Evolutionary conservation across 1,140 invertebrate genomes (phyloP).

Genomic region (Procambarus virginalis): DNA sequence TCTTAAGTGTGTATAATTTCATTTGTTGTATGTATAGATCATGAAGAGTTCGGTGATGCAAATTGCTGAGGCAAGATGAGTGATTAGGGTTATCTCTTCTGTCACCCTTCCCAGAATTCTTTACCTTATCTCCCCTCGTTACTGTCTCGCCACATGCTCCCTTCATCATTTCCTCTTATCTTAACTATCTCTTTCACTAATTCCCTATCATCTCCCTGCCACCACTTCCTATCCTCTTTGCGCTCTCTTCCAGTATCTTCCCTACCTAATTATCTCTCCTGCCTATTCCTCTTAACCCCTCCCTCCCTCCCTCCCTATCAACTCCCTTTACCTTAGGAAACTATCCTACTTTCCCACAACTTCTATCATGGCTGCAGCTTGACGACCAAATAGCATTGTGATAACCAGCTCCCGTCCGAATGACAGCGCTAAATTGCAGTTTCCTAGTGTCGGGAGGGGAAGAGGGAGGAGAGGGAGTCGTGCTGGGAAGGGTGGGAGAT

Average conservation of each 20-base stretch:
- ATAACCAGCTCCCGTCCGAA: conserved; percentile 26
- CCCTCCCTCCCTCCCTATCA: not conserved
- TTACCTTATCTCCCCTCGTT: not conserved
- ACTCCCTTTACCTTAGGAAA: not conserved
- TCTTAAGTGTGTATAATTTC: not conserved
- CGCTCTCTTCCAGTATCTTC: not conserved
- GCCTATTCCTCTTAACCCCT: not conserved
- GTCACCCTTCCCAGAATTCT: not conserved
- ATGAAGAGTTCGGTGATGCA: conserved; percentile 25
- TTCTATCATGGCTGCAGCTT: conserved; percentile 46
- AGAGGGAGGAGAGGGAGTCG: too few species aligned
- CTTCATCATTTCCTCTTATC: not conserved
- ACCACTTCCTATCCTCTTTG: not conserved
- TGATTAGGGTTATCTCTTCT: not conserved
- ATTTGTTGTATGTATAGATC: too few species aligned
- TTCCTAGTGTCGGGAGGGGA: not conserved
- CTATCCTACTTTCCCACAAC: conserved; percentile 33
- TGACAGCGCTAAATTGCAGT: conserved; percentile 53
- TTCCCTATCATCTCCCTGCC: not conserved
- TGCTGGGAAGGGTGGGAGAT: too few species aligned
- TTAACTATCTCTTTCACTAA: too few species aligned
- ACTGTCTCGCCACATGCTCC: not conserved
- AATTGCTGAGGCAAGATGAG: conserved; percentile 23
- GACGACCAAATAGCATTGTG: conserved; percentile 61
- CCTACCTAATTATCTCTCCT: not conserved